Percentiles rank a stretch among this genome's conserved stretches.
Evolutionary conservation across 2,797 vertebrate species (phyloP).

Genomic region (Glossophaga mutica): DNA sequence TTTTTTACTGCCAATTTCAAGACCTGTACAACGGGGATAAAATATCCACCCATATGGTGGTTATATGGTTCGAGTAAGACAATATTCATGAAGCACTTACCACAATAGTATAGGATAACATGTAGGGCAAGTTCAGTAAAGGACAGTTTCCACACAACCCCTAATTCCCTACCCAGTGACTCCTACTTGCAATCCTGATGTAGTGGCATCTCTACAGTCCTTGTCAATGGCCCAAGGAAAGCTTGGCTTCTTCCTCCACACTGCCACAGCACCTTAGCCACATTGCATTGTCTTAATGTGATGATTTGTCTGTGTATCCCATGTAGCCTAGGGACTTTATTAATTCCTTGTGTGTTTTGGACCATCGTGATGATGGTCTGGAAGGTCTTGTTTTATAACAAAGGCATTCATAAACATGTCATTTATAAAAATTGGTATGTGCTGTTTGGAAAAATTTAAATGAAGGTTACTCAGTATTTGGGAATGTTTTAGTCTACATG

Average conservation of each 20-base stretch:
- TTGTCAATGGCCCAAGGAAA: not conserved
- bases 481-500: not conserved
- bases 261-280: not conserved
- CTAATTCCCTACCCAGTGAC: not conserved
- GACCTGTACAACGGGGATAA: not conserved
- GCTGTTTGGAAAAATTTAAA: conserved; percentile 21
- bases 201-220: no score
- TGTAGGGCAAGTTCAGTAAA: not conserved
- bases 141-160: not conserved
- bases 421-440: conserved; percentile 52
- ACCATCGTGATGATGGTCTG: not conserved
- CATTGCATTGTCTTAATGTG: not conserved
- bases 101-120: not conserved
- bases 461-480: not conserved
- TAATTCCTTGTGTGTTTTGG: conserved; percentile 27
- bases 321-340: not conserved
- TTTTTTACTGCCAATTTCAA: conserved; percentile 35
- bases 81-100: not conserved
- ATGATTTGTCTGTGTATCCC: not conserved
- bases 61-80: not conserved
- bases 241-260: not conserved
- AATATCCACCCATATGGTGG: not conserved
- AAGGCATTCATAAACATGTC: conserved; percentile 45
- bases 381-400: conserved; percentile 38
- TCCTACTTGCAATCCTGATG: not conserved